These are phyloP conservation scores for Lysandra bellargus DNA, from an alignment of 2,888 invertebrate species.

Conservation along the genomic window DNA sequence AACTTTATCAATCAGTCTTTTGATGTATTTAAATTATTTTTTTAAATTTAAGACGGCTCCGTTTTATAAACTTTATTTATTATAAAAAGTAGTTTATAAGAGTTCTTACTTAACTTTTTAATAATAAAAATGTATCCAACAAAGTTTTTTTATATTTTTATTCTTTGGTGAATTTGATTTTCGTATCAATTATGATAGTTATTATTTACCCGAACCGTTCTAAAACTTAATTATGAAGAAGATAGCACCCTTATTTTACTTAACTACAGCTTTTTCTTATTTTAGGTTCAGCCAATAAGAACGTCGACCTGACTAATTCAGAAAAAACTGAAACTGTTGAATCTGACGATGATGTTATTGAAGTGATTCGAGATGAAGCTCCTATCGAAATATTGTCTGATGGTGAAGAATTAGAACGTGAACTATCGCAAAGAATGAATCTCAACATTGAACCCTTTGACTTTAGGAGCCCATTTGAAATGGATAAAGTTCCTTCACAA, in stretches of 20 bases:
- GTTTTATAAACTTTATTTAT: neutral
- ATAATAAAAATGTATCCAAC: neutral
- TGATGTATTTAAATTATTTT: neutral
- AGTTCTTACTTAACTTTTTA: neutral
- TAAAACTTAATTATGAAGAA: neutral
- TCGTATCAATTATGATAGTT: neutral
- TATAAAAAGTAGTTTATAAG: neutral
- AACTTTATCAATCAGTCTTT: neutral
- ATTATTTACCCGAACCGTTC: neutral
- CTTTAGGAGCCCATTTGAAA: conserved; percentile 25
- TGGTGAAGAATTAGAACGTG: conserved; percentile 62
- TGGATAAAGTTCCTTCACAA: conserved; percentile 15
- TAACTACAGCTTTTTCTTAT: conserved; percentile 1
- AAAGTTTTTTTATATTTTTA: neutral
- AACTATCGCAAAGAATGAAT: conserved; percentile 45
- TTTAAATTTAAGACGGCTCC: neutral
- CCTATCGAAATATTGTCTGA: conserved; percentile 73
- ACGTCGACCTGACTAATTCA: conserved; percentile 4
- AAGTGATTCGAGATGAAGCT: conserved; percentile 70
- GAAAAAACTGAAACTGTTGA: conserved; percentile 44
- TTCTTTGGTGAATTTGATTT: neutral
- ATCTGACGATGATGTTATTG: conserved; percentile 74
- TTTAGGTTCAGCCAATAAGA: conserved; percentile 33
- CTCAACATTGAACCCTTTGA: conserved; percentile 32
- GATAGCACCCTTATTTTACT: neutral